Percentiles rank a stretch among this genome's conserved stretches.
Conservation (phyloP, 2,888 invertebrate species). For the Nineta flava region DNA sequence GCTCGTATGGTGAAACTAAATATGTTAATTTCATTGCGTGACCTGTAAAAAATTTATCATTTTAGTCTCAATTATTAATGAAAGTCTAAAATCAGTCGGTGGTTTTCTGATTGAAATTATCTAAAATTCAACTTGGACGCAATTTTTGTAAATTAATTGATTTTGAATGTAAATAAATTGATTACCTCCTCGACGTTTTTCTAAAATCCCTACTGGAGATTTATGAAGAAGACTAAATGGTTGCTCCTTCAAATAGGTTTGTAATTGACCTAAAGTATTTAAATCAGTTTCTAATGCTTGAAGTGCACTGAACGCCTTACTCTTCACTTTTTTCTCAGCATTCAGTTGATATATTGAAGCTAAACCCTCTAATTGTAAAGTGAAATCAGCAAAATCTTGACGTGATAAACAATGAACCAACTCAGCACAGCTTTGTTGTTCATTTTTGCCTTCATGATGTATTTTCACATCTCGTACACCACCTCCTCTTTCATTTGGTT, state of each 20-base stretch:
- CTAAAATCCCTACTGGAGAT: slow-evolving; percentile 75
- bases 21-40: slow-evolving; percentile 90
- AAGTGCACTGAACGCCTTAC: slow-evolving; percentile 82
- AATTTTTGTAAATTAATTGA: not conserved
- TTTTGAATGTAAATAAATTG: slow-evolving; percentile 8
- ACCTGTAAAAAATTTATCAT: slow-evolving; percentile 32
- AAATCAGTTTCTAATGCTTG: slow-evolving; percentile 86
- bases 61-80: slow-evolving; percentile 7
- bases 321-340: slow-evolving; percentile 88
- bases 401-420: slow-evolving; percentile 66
- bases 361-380: slow-evolving; percentile 79
- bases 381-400: slow-evolving; percentile 84
- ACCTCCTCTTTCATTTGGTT: slow-evolving; percentile 45
- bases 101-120: too few relatives aligned
- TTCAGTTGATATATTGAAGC: slow-evolving; percentile 86
- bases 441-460: slow-evolving; percentile 77
- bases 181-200: slow-evolving; percentile 63
- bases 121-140: too few relatives aligned
- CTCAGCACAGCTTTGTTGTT: slow-evolving; percentile 77
- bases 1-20: slow-evolving; percentile 85
- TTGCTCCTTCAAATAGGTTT: slow-evolving; percentile 54
- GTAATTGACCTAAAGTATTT: slow-evolving; percentile 60
- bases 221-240: slow-evolving; percentile 65
- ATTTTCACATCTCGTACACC: slow-evolving; percentile 79
- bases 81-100: not conserved